Conservation (phyloP, 2,888 invertebrate species). For the Portevinia maculata region DNA sequence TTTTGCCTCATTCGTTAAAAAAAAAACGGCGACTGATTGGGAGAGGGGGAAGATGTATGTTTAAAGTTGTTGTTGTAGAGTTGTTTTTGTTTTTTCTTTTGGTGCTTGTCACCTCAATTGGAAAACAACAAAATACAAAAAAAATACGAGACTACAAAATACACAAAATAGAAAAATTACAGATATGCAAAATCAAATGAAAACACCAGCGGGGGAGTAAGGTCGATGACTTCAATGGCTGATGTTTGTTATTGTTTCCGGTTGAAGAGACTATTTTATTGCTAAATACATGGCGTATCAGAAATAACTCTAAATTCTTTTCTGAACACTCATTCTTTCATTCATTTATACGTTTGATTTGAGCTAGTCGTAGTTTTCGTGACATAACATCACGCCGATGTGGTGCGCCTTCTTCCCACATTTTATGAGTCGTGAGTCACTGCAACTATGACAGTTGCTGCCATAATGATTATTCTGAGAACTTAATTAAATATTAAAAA, state of each 20-base stretch:
- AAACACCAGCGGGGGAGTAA: conserved; percentile 17
- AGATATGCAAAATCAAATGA: conserved; percentile 8
- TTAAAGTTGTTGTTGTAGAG: conserved; percentile 25
- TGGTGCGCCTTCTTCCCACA: conserved; percentile 16
- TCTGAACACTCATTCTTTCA: conserved; percentile 10
- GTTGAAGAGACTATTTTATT: conserved; percentile 21
- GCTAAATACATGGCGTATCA: conserved; percentile 17
- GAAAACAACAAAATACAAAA: conserved; percentile 46
- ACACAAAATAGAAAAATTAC: conserved; percentile 36
- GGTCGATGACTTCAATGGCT: conserved; percentile 50
- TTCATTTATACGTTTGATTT: conserved; percentile 15
- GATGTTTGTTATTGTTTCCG: conserved; percentile 45
- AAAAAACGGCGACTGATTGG: not conserved
- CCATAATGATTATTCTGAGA: conserved; percentile 36
- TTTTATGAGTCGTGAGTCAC: conserved; percentile 25
- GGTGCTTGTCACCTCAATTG: conserved; percentile 1
- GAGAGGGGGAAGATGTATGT: conserved; percentile 46
- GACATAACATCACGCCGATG: conserved; percentile 12
- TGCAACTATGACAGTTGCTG: conserved; percentile 24
- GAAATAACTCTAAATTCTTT: conserved; percentile 18
- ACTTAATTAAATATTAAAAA: no score
- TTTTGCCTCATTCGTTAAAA: conserved; percentile 40
- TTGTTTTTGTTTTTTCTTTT: not conserved
- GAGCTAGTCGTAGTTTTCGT: conserved; percentile 47
- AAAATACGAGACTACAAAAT: no score